These are phyloP conservation scores for Carcina quercana DNA, from an alignment of 2,888 invertebrate genomes.

Conservation along the genomic window DNA sequence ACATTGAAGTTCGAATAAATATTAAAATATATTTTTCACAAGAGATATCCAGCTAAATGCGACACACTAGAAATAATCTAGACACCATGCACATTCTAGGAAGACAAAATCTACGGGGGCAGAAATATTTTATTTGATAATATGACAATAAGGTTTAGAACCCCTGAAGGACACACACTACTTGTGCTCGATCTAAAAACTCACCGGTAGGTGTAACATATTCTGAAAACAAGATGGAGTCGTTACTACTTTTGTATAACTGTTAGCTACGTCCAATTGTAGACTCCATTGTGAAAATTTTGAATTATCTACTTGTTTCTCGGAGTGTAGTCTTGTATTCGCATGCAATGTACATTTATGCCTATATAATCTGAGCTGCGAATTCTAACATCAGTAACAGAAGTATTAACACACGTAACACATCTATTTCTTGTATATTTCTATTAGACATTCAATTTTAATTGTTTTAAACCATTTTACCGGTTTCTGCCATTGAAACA, in stretches of 20 bases:
- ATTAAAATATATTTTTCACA: too few relatives aligned
- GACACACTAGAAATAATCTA: too few relatives aligned
- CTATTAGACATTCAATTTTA: neutral
- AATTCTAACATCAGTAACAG: too few relatives aligned
- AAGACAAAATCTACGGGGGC: conserved; percentile 18
- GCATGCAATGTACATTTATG: too few relatives aligned
- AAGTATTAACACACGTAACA: neutral
- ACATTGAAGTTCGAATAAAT: too few relatives aligned
- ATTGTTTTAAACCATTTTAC: neutral
- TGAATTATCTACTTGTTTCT: conserved; percentile 35
- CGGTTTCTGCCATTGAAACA: conserved; percentile 1
- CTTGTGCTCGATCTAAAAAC: conserved; percentile 62
- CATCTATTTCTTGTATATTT: neutral
- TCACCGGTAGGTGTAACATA: conserved; percentile 73
- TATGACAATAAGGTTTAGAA: too few relatives aligned
- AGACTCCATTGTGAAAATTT: conserved; percentile 64
- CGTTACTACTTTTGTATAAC: conserved; percentile 58
- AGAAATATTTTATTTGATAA: too few relatives aligned
- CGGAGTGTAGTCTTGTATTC: conserved; percentile 12
- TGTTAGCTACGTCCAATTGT: conserved; percentile 52
- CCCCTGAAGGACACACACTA: conserved; percentile 18
- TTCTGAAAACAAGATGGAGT: conserved; percentile 74
- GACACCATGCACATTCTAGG: too few relatives aligned
- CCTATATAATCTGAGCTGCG: too few relatives aligned
- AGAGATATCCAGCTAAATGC: too few relatives aligned